Evolutionary conservation across 2,113 vertebrate genomes (phyloP).

Genomic region (Gobio gobio): DNA sequence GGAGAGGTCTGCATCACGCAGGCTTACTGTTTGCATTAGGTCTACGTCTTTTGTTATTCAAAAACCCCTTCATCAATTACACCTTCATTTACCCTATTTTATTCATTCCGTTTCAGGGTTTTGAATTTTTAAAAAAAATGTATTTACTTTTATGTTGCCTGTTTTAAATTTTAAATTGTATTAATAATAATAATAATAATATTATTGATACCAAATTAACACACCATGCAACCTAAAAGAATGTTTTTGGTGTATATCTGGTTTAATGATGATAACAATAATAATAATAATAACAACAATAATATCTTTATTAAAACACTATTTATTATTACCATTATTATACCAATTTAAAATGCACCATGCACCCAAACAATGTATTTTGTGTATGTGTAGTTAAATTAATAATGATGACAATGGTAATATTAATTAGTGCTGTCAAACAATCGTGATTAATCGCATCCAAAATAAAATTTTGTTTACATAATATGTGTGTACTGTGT

Average conservation of each 20-base stretch:
- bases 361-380: neutral
- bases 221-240: neutral
- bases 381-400: neutral
- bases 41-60: neutral
- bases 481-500: no score
- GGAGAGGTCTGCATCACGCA: conserved; percentile 37
- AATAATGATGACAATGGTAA: neutral
- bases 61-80: neutral
- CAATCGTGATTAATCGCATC: no score
- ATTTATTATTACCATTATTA: neutral
- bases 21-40: neutral
- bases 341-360: neutral
- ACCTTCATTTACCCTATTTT: neutral
- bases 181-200: neutral
- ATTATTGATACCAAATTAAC: neutral
- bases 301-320: neutral
- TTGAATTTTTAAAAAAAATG: no score
- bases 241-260: neutral
- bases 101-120: neutral
- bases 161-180: neutral
- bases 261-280: neutral
- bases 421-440: neutral
- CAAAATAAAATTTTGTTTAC: no score
- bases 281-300: no score
- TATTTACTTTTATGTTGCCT: neutral